A percentile compares a stretch with the other conserved stretches of the same genome.
Evolutionary conservation across 2,113 vertebrate species (phyloP).

Genomic region (Pimephales promelas): DNA sequence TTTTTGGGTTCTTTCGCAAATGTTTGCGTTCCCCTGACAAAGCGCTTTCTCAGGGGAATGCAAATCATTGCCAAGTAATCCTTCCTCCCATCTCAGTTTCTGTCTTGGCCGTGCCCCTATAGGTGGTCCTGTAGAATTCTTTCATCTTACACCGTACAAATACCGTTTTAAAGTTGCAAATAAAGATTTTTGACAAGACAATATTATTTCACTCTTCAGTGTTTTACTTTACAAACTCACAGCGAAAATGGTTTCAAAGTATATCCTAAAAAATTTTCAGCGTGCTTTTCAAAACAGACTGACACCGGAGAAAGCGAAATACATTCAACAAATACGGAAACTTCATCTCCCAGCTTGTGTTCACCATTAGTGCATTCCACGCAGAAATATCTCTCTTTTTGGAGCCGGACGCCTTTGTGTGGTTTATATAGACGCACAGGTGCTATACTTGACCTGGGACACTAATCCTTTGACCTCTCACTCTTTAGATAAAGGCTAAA

Average conservation of each 20-base stretch:
- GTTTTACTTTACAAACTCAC: too few relatives aligned
- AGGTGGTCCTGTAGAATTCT: background rate
- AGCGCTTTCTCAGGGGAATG: too few relatives aligned
- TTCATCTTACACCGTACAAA: background rate
- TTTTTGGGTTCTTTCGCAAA: too few relatives aligned
- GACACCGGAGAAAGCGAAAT: background rate
- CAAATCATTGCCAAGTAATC: too few relatives aligned
- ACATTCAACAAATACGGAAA: background rate
- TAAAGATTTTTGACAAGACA: background rate
- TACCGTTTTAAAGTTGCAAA: background rate
- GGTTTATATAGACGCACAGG: constrained; percentile 44
- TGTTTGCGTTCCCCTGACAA: too few relatives aligned
- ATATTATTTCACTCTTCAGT: background rate
- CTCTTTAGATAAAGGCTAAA: constrained; percentile 47
- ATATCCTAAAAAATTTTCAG: background rate
- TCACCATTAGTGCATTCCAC: constrained; percentile 27
- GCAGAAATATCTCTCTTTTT: background rate
- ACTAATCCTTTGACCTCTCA: constrained; percentile 54
- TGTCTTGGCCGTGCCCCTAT: too few relatives aligned
- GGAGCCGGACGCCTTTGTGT: constrained; percentile 42
- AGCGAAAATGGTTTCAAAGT: too few relatives aligned
- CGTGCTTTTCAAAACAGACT: background rate
- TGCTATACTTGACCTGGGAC: constrained; percentile 41
- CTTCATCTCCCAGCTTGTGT: background rate
- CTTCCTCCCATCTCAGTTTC: too few relatives aligned